Percentiles rank a stretch among this genome's conserved stretches.
These are phyloP conservation scores for Ceriagrion tenellum DNA, from an alignment of 2,888 invertebrate genomes.

Conservation along the genomic window DNA sequence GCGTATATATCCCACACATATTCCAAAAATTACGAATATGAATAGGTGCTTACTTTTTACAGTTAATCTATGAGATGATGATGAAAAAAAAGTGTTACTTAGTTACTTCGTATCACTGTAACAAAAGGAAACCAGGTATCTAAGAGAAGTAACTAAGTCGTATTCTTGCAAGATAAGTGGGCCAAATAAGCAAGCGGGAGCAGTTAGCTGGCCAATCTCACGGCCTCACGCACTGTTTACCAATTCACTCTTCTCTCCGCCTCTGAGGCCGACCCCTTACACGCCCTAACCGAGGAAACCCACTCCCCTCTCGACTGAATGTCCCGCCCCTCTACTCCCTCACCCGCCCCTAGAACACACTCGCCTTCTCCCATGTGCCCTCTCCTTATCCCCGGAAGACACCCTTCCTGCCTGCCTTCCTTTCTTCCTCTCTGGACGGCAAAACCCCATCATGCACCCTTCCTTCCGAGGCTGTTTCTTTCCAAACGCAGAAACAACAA, in stretches of 20 bases:
- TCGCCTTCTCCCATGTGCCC: neutral
- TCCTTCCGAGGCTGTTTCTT: no score
- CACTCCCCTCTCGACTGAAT: neutral
- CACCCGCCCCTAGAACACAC: no score
- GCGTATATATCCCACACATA: no score
- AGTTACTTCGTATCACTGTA: no score
- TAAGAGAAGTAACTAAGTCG: no score
- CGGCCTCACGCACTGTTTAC: conserved; percentile 1
- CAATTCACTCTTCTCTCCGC: neutral
- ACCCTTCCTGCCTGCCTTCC: neutral
- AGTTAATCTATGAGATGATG: no score
- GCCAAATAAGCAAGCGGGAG: neutral
- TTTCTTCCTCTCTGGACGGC: neutral
- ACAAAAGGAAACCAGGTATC: no score
- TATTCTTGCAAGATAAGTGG: neutral
- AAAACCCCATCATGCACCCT: neutral
- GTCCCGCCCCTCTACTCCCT: neutral
- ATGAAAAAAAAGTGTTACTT: no score
- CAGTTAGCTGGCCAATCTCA: conserved; percentile 30
- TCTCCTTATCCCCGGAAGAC: neutral
- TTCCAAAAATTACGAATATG: no score
- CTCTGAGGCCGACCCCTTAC: neutral
- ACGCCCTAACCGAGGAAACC: neutral
- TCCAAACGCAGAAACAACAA: no score
- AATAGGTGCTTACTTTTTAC: no score